Evolutionary conservation across 1,140 invertebrate genomes (phyloP), one percentile per base, ranked within the genome.

Genomic region (Apis dorsata): DNA sequence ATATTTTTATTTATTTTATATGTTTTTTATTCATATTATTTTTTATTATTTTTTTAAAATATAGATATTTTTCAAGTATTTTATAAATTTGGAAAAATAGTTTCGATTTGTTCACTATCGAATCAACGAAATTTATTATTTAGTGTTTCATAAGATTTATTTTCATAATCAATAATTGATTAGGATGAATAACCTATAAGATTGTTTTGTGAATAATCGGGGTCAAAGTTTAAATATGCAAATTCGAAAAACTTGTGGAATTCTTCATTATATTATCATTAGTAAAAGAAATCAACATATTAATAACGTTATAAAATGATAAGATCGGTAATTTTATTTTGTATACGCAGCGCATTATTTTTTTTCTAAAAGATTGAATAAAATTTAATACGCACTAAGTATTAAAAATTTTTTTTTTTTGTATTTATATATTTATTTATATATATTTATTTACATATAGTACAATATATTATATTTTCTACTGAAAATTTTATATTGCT

Each of bases 161-260:
- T 34, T 19, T 12, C 19, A 2, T 3, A 68, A 63, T 82, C 65
- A 24, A 77, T 82, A 77, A 59, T 10, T 74, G 4, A 57, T 21
- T 17, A 44, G 72, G 59, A 68, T 83, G 34, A 83, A 4, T 78
- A 83, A 83, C 74, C 75, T 17, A 21, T 2, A 53, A 17, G 57
- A 21, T 65, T 57, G 53, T 81, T 76, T 68, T 55, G 44, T 24
- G 80, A 76, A 12, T 51, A 82, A 55, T 60, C 44, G 44, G 15
- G 73, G 44, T 51, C 24, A n/a, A 44, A 77, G 65, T 82, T 51
- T 24, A 53, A 69, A 44, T 34, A 7, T n/a, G 51, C 15, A 8
- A 11, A 1, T 49, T 83, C 11, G 4, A 65, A 28, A 57, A 71
- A 34, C 53, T 69, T 59, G 15, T 81, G 44, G 21, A 28, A 81